Conservation (phyloP, 1,140 invertebrate genomes). For the Heterodera schachtii region DNA sequence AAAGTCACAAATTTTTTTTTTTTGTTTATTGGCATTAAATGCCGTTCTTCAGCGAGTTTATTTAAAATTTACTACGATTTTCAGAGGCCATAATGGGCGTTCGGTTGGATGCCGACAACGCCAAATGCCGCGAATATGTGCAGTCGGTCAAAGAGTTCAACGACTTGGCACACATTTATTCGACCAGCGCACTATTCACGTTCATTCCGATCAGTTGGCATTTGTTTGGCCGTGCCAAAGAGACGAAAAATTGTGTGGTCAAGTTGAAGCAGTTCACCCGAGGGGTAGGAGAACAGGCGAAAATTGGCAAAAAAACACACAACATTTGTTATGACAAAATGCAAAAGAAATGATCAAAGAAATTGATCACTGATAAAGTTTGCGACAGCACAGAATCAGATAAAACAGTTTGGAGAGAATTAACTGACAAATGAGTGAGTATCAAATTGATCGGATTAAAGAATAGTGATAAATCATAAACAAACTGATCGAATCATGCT, state of each 20-base stretch:
- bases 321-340: neutral
- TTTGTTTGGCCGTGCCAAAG: conserved; percentile 75
- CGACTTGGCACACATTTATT: conserved; percentile 56
- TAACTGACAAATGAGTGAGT: too few species aligned
- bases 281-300: conserved; percentile 35
- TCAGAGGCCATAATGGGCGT: conserved; percentile 79
- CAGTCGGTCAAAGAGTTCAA: conserved; percentile 73
- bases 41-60: too few species aligned
- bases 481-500: too few species aligned
- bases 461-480: too few species aligned
- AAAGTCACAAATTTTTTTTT: too few species aligned
- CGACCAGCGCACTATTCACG: conserved; percentile 80
- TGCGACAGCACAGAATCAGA: too few species aligned
- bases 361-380: too few species aligned
- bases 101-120: conserved; percentile 73
- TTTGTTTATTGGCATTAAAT: too few species aligned
- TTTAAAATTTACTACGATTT: neutral
- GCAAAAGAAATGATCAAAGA: too few species aligned
- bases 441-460: too few species aligned
- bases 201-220: conserved; percentile 80
- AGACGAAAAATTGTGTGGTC: conserved; percentile 76
- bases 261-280: conserved; percentile 66
- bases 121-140: conserved; percentile 76
- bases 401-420: too few species aligned
- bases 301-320: conserved; percentile 11